These are phyloP conservation scores for Clinocottus analis DNA, from an alignment of 2,113 vertebrate species.

Conservation along the genomic window DNA sequence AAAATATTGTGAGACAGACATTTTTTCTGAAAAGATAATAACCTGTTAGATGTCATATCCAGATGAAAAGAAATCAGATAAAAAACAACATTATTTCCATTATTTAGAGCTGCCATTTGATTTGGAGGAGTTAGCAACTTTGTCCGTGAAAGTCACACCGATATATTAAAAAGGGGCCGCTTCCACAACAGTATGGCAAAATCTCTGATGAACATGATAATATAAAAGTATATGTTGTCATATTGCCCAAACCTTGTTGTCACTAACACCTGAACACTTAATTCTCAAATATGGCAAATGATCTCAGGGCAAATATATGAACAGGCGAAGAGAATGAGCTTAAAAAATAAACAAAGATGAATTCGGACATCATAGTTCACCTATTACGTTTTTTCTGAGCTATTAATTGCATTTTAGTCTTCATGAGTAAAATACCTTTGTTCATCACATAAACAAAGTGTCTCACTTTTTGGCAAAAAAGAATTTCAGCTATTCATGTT, in stretches of 20 bases:
- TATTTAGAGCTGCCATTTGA: neutral
- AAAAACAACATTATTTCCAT: neutral
- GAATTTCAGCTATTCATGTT: neutral
- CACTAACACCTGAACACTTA: neutral
- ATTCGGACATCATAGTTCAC: no score
- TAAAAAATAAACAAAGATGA: neutral
- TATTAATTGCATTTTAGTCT: neutral
- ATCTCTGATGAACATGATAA: neutral
- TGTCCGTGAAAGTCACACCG: neutral
- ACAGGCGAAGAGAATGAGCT: neutral
- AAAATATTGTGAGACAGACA: neutral
- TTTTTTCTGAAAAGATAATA: neutral
- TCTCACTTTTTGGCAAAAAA: neutral
- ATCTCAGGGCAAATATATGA: neutral
- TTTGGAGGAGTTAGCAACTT: no score
- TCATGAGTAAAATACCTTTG: neutral
- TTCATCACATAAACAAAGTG: neutral
- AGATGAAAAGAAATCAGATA: no score
- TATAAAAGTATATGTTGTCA: neutral
- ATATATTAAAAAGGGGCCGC: neutral
- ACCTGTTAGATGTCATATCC: neutral
- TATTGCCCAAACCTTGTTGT: neutral
- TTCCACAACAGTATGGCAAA: neutral
- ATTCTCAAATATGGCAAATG: constrained; percentile 1
- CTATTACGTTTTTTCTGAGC: neutral